Base-by-base conservation (phyloP, 2,888 invertebrate species). In the Acanthopleura granulata region DNA sequence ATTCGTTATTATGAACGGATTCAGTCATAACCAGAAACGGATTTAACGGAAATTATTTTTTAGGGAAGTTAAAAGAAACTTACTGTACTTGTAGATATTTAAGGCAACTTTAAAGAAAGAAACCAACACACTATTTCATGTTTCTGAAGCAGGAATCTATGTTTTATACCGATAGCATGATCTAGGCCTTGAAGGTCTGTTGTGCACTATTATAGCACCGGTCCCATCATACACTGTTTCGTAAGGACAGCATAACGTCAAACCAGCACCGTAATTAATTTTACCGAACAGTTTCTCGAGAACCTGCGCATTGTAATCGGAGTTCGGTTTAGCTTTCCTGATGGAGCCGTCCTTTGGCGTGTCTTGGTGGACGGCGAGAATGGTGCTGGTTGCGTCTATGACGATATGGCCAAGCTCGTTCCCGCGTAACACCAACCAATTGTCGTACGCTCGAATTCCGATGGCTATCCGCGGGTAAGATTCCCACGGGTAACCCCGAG, bases 371-470 rank as follows among this genome's bases (percentile, higher is more conserved):
- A 86, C 82, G 14, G 86, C 85, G 12, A 84, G 76, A 11, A 84
- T n/a, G 9, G 86, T 84, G 9, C 80, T 78, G 15, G 87, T 84
- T 6, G 78, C 80, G 72, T 87, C 87, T 18, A 87, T 80, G 25
- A 84, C 84, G 49, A 71, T 62, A 18, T 82, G 77, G n/a, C 82
- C 77, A 9, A 76, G 75, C 76, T 82, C 80, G 12, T 82, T 77
- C 1, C 85, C 76, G 73, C 84, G 78, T n/a, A 80, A 81, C 0
- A 87, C 85, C 16, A 87, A 76, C 86, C 86, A 87, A 74, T 86
- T 86, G 73, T 87, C 87, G 74, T 86, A 87, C 0, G 86, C 87
- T 27, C 81, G 73, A 18, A 85, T 80, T n/a, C 87, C 87, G 66
- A 87, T 83, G 51, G 86, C 85, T 72, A 87, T 83, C 70, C 85